phyloP scores from a whole-genome alignment of 2,113 vertebrate genomes.

The Nansenia antarctica region DNA sequence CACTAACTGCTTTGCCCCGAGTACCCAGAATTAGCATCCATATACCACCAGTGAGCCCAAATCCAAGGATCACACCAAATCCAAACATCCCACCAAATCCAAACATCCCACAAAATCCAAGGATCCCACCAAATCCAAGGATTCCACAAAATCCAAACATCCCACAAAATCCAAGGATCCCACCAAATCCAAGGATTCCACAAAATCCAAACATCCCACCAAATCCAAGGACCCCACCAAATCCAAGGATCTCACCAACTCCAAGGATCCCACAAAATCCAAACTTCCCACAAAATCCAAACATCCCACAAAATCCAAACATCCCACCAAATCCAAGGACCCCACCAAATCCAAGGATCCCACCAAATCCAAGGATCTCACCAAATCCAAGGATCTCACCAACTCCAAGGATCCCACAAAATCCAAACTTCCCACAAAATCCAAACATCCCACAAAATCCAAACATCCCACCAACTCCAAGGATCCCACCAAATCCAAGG shows the following conservation, averaged over 20 bases:
- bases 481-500: too few species aligned
- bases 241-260: background rate
- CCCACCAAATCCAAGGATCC: too few species aligned
- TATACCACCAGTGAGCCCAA: background rate
- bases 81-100: background rate
- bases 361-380: constrained; percentile 28
- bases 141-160: constrained; percentile 11
- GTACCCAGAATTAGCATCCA: constrained; percentile 21
- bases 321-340: background rate
- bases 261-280: too few species aligned
- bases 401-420: background rate
- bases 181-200: too few species aligned
- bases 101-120: too few species aligned
- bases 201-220: constrained; percentile 33
- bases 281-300: too few species aligned
- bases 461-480: background rate
- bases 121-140: constrained; percentile 22
- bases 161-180: background rate
- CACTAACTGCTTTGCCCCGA: constrained; percentile 50
- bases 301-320: too few species aligned
- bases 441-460: constrained; percentile 30
- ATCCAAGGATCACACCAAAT: too few species aligned
- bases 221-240: background rate
- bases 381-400: constrained; percentile 1
- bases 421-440: too few species aligned